Evolutionary conservation across 1,140 invertebrate species (phyloP).

Genomic region (Samia ricini): DNA sequence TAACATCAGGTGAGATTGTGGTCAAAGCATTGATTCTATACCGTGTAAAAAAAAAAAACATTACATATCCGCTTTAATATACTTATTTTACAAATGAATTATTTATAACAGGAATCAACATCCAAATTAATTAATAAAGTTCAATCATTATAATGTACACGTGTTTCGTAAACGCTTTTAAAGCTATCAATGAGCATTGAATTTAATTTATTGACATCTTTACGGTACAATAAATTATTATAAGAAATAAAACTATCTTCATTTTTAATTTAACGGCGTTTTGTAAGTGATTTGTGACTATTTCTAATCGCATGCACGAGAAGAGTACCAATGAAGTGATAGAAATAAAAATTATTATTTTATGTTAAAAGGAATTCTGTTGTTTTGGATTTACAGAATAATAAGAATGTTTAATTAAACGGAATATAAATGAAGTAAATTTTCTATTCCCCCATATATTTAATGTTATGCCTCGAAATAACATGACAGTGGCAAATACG

Average conservation of each 20-base stretch:
- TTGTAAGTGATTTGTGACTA: background rate
- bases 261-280: constrained; percentile 3
- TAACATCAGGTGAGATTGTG: no score
- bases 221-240: constrained; percentile 5
- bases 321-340: background rate
- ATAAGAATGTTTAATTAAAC: no score
- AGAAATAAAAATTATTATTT: background rate
- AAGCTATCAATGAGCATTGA: constrained; percentile 12
- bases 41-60: no score
- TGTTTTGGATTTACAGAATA: no score
- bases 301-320: background rate
- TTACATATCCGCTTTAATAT: background rate
- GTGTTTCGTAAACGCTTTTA: constrained; percentile 27
- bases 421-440: no score
- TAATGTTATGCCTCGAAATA: no score
- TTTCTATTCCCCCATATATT: no score
- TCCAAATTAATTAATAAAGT: constrained; percentile 23
- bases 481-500: no score
- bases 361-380: background rate
- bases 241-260: background rate
- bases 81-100: background rate
- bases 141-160: constrained; percentile 21
- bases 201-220: constrained; percentile 8
- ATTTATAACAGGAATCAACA: constrained; percentile 17
- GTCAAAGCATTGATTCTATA: no score